Conservation (phyloP, 2,113 vertebrate genomes). For the Campylomormyrus tamandua region DNA sequence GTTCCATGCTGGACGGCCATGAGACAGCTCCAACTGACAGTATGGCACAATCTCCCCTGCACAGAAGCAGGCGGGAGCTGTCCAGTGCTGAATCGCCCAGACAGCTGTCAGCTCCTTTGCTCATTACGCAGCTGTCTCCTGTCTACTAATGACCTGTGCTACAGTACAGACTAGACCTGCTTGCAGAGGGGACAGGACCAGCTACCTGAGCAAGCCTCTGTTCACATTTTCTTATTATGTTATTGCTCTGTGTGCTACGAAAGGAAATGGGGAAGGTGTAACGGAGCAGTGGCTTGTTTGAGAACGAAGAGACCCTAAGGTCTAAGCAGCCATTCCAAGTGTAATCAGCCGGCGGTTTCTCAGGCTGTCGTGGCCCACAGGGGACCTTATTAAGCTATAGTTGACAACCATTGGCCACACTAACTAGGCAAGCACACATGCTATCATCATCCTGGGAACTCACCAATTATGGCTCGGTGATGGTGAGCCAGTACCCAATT, state of each 20-base stretch:
- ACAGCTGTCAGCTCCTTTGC: constrained; percentile 11
- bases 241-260: background rate
- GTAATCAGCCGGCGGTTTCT: background rate
- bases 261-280: background rate
- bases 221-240: constrained; percentile 9
- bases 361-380: background rate
- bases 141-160: constrained; percentile 4
- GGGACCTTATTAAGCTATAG: constrained; percentile 12
- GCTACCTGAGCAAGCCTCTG: constrained; percentile 1
- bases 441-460: background rate
- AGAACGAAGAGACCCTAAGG: background rate
- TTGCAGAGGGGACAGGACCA: background rate
- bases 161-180: background rate
- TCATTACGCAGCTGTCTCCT: background rate
- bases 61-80: background rate
- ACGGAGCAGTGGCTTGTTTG: background rate
- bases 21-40: background rate
- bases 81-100: constrained; percentile 7
- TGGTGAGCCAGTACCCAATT: background rate
- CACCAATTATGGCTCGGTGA: background rate
- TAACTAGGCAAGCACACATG: background rate
- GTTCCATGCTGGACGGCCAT: background rate
- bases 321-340: background rate
- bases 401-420: background rate
- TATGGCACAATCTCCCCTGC: background rate